Base-by-base conservation (phyloP, 2,888 invertebrate genomes). In the Dolichomitus sp. region DNA sequence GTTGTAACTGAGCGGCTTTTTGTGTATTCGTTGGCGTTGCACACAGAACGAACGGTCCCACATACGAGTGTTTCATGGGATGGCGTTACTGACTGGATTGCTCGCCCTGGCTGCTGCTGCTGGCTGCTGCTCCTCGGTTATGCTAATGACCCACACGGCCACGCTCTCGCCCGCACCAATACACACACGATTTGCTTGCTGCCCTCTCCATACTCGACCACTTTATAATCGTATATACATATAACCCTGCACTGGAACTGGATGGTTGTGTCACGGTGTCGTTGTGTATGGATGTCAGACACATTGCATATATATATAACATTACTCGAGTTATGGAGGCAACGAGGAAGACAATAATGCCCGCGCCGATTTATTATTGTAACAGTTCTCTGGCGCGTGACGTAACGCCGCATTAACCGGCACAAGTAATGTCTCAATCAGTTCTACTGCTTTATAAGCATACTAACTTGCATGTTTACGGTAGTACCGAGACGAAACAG, bases 301-400 rank as follows among this genome's bases (percentile, higher is more conserved):
- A 48, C 76, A 63, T 40, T 42, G 69, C 70, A 66, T 14, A 66
- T 59, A 66, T 59, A 4, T n/a, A 68, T 48, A 52, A 40, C 54
- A 27, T 68, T 66, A 54, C 63, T 75, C 77, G 84, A 79, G 83
- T 84, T 84, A 86, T 81, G 85, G 63, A 83, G 78, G 77, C 83
- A 77, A 84, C 84, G 74, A 84, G 84, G 86, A 86, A 82, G 84
- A 91, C 89, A 91, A 90, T 90, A 84, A 89, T 84, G 85, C 86
- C 84, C 86, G 87, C 83, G 84, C 88, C 90, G 91, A 92, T 92
- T 92, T 90, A 90, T 91, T 87, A 88, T 88, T 87, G 87, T 87
- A 90, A 89, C 90, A 86, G 87, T 80, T 85, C 79, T 84, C 80
- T 74, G 77, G 77, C 83, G 88, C 89, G 89, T 91, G 88, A 90